Evolutionary conservation across 2,113 vertebrate genomes (phyloP), one percentile per base, ranked within the genome.

Genomic region (Chloropsis cyanopogon): DNA sequence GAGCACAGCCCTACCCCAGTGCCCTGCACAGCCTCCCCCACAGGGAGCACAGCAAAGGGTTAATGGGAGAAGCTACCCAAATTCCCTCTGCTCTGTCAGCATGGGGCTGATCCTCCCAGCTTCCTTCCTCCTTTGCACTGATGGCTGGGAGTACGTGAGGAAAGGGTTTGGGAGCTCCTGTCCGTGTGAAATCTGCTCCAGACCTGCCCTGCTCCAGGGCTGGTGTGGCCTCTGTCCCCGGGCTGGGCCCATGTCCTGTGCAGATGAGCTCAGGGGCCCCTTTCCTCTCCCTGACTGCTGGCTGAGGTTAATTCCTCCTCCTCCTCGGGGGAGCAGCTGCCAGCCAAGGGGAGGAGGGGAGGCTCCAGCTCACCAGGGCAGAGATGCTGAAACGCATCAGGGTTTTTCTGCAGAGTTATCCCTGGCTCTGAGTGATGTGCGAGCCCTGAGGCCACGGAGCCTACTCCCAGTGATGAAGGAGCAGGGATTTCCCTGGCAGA

Each of bases 281-380:
- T 59, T n/a, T 53, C 50, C 77, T 72, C 23, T 49, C 49, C 64
- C 35, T 0, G 0, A 1, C 14, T 22, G 1, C 49, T 54, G 4
- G 26, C 59, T 65, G 79, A 7, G 63, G 57, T 29, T 14, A 24
- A 47, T 15, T 60, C 35, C 24, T 29, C 42, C 37, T 29, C 42
- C 37, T 77, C 42, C 70, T 54, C 60, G 12, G 60, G 71, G 54
- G 73, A 76, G 72, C 81, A 78, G 87, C 64, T 81, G 88, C 66
- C 64, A 90, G 76, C 41, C 73, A 25, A 5, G 26, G 37, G 66
- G 64, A 57, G 54, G 47, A 50, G 50, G 35, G 25, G 44, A 56
- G 31, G 52, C 54, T 84, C 14, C 81, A 59, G 56, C 73, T 91
- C 65, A 7, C 2, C n/a, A 12, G 61, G 46, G 61, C 54, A 71